A percentile compares a stretch with the other conserved stretches of the same genome.
phyloP scores from a whole-genome alignment of 2,797 vertebrate genomes.

The Naso thynnoides region DNA sequence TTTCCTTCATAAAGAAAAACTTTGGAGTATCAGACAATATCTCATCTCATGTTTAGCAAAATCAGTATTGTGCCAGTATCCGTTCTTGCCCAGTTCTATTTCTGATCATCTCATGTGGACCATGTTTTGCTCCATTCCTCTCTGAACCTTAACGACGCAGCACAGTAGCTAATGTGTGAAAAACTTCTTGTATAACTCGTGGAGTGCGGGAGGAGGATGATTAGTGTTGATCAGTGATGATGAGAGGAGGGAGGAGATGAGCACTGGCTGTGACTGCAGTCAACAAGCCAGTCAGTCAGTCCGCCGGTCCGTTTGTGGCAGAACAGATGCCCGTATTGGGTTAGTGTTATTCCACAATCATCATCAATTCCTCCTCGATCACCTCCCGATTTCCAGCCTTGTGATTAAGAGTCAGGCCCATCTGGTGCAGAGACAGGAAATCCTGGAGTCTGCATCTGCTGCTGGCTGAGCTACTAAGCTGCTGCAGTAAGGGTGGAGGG shows the following conservation, averaged over 20 bases:
- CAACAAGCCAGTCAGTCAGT: conserved; percentile 64
- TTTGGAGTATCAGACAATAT: not conserved
- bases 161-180: conserved; percentile 59
- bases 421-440: conserved; percentile 85
- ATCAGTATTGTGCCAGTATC: not conserved
- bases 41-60: not conserved
- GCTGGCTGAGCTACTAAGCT: conserved; percentile 80
- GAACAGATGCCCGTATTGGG: conserved; percentile 83
- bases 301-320: conserved; percentile 64
- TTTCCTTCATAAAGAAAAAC: not conserved
- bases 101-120: conserved; percentile 14
- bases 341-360: conserved; percentile 82
- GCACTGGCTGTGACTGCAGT: conserved; percentile 70
- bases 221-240: conserved; percentile 72
- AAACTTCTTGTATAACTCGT: conserved; percentile 66
- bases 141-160: conserved; percentile 50
- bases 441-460: conserved; percentile 84
- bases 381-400: conserved; percentile 82
- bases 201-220: conserved; percentile 64
- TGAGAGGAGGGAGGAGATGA: conserved; percentile 71
- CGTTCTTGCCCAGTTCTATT: not conserved
- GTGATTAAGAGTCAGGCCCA: conserved; percentile 86
- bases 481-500: conserved; percentile 57
- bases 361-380: conserved; percentile 85
- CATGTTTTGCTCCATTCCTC: conserved; percentile 20